Conservation (phyloP, 1,140 invertebrate species). For the Periplaneta americana region DNA sequence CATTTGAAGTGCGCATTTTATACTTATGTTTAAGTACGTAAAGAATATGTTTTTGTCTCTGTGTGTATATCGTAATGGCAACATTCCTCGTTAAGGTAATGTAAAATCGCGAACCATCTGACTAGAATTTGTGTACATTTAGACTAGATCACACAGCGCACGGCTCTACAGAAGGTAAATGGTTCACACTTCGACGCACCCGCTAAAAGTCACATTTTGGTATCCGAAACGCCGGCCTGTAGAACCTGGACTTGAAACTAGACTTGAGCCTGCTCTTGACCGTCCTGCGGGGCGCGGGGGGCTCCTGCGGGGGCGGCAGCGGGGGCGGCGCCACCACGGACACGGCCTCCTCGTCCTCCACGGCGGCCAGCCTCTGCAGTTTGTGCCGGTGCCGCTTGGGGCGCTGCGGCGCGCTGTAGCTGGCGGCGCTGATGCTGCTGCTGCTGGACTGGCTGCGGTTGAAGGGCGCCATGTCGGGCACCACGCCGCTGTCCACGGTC, state of each 20-base stretch:
- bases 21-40: too few species aligned
- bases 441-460: not conserved
- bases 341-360: conserved; percentile 19
- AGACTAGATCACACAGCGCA: too few species aligned
- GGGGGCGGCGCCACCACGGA: not conserved
- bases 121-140: too few species aligned
- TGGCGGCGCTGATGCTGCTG: not conserved
- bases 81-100: too few species aligned
- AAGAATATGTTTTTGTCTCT: too few species aligned
- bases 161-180: too few species aligned
- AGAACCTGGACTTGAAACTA: not conserved
- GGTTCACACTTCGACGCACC: not conserved
- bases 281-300: not conserved
- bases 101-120: too few species aligned
- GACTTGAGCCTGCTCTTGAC: not conserved
- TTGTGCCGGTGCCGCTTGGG: not conserved
- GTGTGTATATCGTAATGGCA: too few species aligned
- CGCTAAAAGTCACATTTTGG: not conserved
- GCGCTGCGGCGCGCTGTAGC: not conserved
- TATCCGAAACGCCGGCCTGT: conserved; percentile 2
- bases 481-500: conserved; percentile 20
- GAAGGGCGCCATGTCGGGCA: not conserved
- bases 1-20: too few species aligned
- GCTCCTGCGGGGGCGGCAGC: not conserved
- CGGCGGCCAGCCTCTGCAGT: conserved; percentile 15